phyloP scores from a whole-genome alignment of 2,888 invertebrate species.

The Lumbricus terrestris region DNA sequence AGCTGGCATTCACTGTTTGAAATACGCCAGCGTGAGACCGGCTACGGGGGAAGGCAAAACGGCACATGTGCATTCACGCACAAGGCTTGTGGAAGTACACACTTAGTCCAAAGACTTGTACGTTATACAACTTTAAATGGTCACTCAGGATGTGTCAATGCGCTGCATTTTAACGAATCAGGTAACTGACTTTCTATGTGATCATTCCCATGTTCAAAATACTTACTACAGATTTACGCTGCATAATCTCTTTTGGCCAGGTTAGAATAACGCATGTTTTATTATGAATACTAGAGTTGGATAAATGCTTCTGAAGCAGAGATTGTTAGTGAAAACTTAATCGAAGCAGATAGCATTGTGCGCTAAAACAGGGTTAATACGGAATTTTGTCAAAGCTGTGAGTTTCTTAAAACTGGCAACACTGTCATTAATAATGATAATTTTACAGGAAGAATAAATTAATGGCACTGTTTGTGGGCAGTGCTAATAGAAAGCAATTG shows the following conservation, averaged over 20 bases:
- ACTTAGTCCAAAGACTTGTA: slow-evolving; percentile 78
- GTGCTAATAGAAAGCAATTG: neutral
- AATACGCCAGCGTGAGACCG: slow-evolving; percentile 6
- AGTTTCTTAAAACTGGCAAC: neutral
- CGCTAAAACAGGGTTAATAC: neutral
- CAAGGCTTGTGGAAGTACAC: slow-evolving; percentile 77
- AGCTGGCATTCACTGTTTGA: slow-evolving; percentile 14
- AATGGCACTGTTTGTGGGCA: neutral
- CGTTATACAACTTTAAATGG: slow-evolving; percentile 74
- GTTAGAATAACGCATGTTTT: neutral
- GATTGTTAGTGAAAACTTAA: neutral
- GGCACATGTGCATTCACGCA: slow-evolving; percentile 64
- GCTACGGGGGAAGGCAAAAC: neutral
- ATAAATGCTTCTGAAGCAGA: neutral
- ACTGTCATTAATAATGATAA: neutral
- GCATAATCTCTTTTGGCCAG: neutral
- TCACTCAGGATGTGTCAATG: slow-evolving; percentile 88
- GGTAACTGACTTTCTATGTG: slow-evolving; percentile 57
- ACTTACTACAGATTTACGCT: neutral
- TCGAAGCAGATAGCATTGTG: neutral
- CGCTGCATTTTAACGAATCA: slow-evolving; percentile 81
- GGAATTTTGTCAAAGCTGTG: neutral
- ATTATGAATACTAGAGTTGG: neutral
- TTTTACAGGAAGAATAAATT: neutral
- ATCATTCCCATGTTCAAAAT: neutral